These are phyloP conservation scores for Chymomyza caudatula DNA, from an alignment of 2,888 invertebrate genomes.

Conservation along the genomic window DNA sequence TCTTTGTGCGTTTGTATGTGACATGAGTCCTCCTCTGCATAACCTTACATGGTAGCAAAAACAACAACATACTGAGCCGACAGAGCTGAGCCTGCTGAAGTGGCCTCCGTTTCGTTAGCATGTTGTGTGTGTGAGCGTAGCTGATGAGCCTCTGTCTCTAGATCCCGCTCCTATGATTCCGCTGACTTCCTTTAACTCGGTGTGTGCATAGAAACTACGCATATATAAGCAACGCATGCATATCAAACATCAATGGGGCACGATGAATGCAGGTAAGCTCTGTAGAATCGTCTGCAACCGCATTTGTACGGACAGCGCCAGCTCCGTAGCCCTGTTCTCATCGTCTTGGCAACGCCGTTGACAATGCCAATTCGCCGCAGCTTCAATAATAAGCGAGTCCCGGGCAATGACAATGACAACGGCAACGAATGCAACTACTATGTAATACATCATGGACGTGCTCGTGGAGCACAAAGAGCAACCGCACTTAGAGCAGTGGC, in stretches of 20 bases:
- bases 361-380: conserved; percentile 44
- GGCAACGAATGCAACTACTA: background rate
- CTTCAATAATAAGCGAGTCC: conserved; percentile 14
- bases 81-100: conserved; percentile 19
- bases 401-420: background rate
- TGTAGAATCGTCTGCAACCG: conserved; percentile 34
- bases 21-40: background rate
- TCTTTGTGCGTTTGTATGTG: background rate
- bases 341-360: conserved; percentile 35
- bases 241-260: background rate
- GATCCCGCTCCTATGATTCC: too few species aligned
- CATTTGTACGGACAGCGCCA: conserved; percentile 17
- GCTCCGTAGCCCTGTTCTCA: conserved; percentile 37
- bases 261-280: conserved; percentile 13
- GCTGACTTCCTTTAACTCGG: conserved; percentile 2
- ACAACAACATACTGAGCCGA: conserved; percentile 2
- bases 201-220: conserved; percentile 61
- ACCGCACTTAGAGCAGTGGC: background rate
- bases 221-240: conserved; percentile 50
- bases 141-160: conserved; percentile 30
- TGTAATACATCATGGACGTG: background rate
- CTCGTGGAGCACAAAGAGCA: background rate
- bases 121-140: conserved; percentile 33
- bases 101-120: conserved; percentile 34
- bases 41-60: background rate